A percentile compares a stretch with the other conserved stretches of the same genome.
Conservation (phyloP, 2,113 vertebrate genomes). For the Gorsachius goisagi region DNA sequence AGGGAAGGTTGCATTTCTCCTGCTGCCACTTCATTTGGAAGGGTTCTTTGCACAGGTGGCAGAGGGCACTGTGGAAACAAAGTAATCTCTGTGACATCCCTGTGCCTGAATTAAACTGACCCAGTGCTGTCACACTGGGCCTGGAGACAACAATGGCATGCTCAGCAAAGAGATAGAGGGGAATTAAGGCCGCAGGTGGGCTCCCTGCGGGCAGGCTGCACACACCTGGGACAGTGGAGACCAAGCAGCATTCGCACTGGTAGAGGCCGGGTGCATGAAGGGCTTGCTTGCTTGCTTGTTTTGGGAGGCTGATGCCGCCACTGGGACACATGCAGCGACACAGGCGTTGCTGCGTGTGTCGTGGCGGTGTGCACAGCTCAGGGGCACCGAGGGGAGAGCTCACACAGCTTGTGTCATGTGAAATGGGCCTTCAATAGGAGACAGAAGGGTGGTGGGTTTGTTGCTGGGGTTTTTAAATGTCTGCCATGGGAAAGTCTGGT, state of each 20-base stretch:
- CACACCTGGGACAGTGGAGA: accelerated
- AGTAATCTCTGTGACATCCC: accelerated
- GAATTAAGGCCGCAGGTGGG: background rate
- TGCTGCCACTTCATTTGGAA: background rate
- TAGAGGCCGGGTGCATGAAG: background rate
- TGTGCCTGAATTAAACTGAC: background rate
- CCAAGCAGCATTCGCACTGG: background rate
- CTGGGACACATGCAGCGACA: too few species aligned
- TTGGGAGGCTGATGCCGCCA: background rate
- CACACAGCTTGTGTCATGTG: too few species aligned
- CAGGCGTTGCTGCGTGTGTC: accelerated
- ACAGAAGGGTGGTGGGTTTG: background rate
- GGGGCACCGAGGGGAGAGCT: background rate
- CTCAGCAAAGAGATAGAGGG: background rate
- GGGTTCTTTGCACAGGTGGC: background rate
- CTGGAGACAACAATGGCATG: background rate
- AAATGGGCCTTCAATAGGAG: background rate
- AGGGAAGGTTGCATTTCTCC: background rate
- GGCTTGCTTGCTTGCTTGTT: background rate
- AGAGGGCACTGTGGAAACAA: background rate
- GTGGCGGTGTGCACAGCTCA: accelerated
- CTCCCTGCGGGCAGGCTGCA: background rate
- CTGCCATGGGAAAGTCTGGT: background rate
- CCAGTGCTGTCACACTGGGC: background rate
- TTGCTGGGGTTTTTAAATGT: background rate